Evolutionary conservation across 2,113 vertebrate genomes (phyloP), one percentile per base, ranked within the genome.

Genomic region (Ascaphus truei): DNA sequence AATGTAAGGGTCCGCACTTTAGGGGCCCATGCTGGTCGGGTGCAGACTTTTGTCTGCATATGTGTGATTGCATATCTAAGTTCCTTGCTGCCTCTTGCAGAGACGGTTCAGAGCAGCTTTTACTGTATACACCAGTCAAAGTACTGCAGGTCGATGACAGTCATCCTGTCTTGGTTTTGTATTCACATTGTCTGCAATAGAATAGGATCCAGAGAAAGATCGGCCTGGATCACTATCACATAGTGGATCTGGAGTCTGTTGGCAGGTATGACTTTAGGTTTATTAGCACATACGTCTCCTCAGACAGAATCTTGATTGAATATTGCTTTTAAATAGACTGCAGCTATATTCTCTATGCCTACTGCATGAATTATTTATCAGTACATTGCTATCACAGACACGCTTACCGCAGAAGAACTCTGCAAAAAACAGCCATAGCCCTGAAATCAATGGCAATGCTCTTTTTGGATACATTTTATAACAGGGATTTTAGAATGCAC

Each of bases 291-390:
- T 36, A 55, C 50, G 43, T 66, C 48, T 66, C 51, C 53, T 66
- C 51, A 55, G 63, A 66, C 63, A 55, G 55, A 55, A 55, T 33
- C 50, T 55, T 66, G 50, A 66, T 55, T 66, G 63, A 66, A 52
- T 55, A 66, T 50, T 55, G 36, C 63, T 66, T 55, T 55, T 55
- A 66, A 66, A 66, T 66, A 66, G 63, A 66, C 63, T 66, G 50
- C 63, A 66, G 50, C 55, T 43, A 51, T 66, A n/a, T 66, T 18
- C 31, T 55, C 51, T 30, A 55, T 55, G 50, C n/a, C 62, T 66
- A 41, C 26, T 22, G 63, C 36, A 66, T 55, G 51, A 66, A 55
- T 55, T 43, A 66, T 66, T 66, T 37, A 66, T 13, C n/a, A 55
- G 39, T 29, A 26, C 13, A 66, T 55, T 39, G 59, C 37, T 48